phyloP scores from a whole-genome alignment of 2,888 invertebrate genomes.

The Leptinotarsa juncta region DNA sequence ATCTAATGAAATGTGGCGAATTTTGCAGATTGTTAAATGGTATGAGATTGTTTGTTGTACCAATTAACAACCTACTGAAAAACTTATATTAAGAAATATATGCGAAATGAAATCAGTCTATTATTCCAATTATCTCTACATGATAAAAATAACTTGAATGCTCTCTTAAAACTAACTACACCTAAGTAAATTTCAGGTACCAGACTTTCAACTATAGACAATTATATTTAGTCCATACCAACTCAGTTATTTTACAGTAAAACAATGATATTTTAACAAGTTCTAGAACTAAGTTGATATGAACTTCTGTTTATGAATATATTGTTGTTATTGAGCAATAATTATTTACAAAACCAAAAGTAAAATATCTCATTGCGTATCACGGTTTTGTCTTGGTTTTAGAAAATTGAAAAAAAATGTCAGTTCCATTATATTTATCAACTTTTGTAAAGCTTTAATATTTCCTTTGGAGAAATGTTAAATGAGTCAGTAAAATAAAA shows the following conservation, averaged over 20 bases:
- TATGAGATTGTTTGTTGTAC: not conserved
- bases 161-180: constrained; percentile 51
- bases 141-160: constrained; percentile 35
- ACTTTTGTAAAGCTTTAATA: constrained; percentile 38
- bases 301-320: constrained; percentile 26
- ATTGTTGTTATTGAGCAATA: constrained; percentile 41
- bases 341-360: constrained; percentile 35
- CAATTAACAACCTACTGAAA: not conserved
- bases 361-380: constrained; percentile 20
- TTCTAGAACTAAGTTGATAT: constrained; percentile 29
- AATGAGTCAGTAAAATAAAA: constrained; percentile 9
- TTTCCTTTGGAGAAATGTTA: constrained; percentile 40
- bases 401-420: constrained; percentile 23
- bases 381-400: not conserved
- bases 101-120: constrained; percentile 23
- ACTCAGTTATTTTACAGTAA: constrained; percentile 24
- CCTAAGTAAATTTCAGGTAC: constrained; percentile 59
- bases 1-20: not conserved
- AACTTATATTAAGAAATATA: not conserved
- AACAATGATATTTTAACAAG: not conserved
- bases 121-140: constrained; percentile 28
- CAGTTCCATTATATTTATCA: constrained; percentile 41
- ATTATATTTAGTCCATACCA: constrained; percentile 39
- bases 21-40: constrained; percentile 7
- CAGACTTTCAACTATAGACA: constrained; percentile 47